Base-by-base conservation (phyloP, 2,113 vertebrate genomes). In the Forbesichthys agassizii region DNA sequence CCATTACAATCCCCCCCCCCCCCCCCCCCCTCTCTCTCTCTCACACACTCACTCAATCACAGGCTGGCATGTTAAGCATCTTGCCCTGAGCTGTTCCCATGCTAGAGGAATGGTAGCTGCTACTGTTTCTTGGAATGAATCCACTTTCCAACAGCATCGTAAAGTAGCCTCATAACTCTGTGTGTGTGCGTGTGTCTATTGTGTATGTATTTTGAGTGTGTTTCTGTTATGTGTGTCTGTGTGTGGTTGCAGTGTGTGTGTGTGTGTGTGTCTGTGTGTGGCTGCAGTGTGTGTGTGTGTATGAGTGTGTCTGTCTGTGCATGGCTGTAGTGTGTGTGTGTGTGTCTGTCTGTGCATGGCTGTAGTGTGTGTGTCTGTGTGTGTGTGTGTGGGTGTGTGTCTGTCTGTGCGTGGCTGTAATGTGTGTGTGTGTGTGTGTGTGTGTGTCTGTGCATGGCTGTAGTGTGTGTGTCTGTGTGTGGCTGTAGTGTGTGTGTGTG, bases 401-500 rank as follows among this genome's bases (percentile, higher is more conserved):
- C 18, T 18, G 18, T 20, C 11, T 57, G n/a, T 20, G 20, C 20
- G 1, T 20, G 2, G 20, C 20, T 20, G 20, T 2, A 20, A 1
- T 20, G 20, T 20, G 20, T 49, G 13, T 13, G 16, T 16, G 16
- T n/a, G n/a, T n/a, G n/a, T n/a, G n/a, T n/a, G 20, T 20, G 20
- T 20, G 1, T 20, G 20, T 20, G 1, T 20, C n/a, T n/a, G n/a
- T n/a, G n/a, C n/a, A n/a, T n/a, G n/a, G n/a, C n/a, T n/a, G n/a
- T n/a, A 16, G 16, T 16, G 16, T 16, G 16, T 16, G 16, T 16
- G 8, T 65, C 12, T 18, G 56, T 54, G 49, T 71, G 84, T 87
- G 86, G 87, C 84, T 86, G 85, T 72, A 79, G 75, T 68, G 68
- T 61, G 76, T n/a, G n/a, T n/a, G n/a, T n/a, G 27, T 16, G 55